Evolutionary conservation across 2,797 vertebrate genomes (phyloP), one percentile per base, ranked within the genome.

Genomic region (Rhynchonycteris naso): DNA sequence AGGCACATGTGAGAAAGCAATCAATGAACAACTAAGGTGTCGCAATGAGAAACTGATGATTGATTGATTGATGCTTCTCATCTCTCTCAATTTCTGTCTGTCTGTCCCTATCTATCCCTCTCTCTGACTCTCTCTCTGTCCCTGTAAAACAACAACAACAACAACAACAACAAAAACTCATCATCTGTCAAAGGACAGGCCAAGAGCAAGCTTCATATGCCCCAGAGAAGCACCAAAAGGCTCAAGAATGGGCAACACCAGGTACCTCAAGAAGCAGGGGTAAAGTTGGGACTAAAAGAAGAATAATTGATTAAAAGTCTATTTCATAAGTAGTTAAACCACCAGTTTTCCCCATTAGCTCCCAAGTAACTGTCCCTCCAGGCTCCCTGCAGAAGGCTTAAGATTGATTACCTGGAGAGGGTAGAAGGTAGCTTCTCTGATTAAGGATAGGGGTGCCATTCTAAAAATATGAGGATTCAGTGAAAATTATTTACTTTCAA

Each of bases 401-500:
- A 68, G 54, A 58, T 18, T 71, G 69, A 81, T 82, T 71, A 7
- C 61, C 58, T 56, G 15, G 56, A 90, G 59, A 83, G 26, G 2
- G 47, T 63, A 79, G 26, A 63, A n/a, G 54, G 14, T 65, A 72
- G 7, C 12, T 54, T 59, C 65, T 91, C 59, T 72, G 83, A 30
- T 61, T n/a, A 79, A 82, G 54, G 4, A 56, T 38, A 50, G 7
- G 26, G 6, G 30, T 76, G n/a, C n/a, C 78, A 68, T 47, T 38
- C n/a, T 63, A 65, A 66, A 90, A 80, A 82, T 13, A 78, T 28
- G 35, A 71, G n/a, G 24, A 85, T 76, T 90, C 47, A 71, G 15
- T 68, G 74, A 81, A 89, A 86, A 86, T 71, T 69, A 87, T 18
- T 47, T 75, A 87, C 52, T 76, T 82, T 76, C 7, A 22, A 90